Evolutionary conservation across 1,140 invertebrate genomes (phyloP).

Genomic region (Centruroides sculpturatus): DNA sequence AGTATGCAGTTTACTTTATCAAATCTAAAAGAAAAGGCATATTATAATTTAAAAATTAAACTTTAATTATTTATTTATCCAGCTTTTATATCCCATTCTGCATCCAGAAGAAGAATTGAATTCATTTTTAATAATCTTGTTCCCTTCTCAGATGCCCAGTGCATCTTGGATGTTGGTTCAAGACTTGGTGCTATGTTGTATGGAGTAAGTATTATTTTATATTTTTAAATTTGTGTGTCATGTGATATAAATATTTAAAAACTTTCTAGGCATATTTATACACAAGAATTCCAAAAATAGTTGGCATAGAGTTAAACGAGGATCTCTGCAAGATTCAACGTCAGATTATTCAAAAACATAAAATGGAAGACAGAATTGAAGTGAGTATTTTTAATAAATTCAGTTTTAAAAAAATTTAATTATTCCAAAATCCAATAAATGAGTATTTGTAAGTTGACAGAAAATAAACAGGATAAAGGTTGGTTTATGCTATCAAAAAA

Average conservation of each 20-base stretch:
- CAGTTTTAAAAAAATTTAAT: too few relatives aligned
- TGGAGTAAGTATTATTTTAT: slow-evolving; percentile 35
- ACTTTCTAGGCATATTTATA: slow-evolving; percentile 45
- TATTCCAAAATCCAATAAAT: too few relatives aligned
- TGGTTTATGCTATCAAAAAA: too few relatives aligned
- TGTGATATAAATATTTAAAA: not conserved
- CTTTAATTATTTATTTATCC: slow-evolving; percentile 22
- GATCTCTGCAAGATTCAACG: slow-evolving; percentile 47
- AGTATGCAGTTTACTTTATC: slow-evolving; percentile 30
- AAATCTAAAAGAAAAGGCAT: too few relatives aligned
- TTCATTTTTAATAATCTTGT: slow-evolving; percentile 47
- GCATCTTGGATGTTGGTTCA: slow-evolving; percentile 50
- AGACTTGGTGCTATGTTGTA: slow-evolving; percentile 51
- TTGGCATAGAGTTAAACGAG: slow-evolving; percentile 54
- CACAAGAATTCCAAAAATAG: slow-evolving; percentile 40
- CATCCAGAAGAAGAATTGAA: slow-evolving; percentile 41
- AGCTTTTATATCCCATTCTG: slow-evolving; percentile 50
- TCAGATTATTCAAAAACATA: slow-evolving; percentile 40
- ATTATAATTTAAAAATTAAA: too few relatives aligned
- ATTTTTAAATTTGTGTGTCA: slow-evolving; percentile 1
- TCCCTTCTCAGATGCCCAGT: slow-evolving; percentile 41
- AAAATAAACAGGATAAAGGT: too few relatives aligned
- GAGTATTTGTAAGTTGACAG: too few relatives aligned
- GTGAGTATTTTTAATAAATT: slow-evolving; percentile 14
- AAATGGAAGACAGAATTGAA: slow-evolving; percentile 25